Evolutionary conservation across 2,113 vertebrate genomes (phyloP), one percentile per base, ranked within the genome.

Genomic region (Casuarius casuarius): DNA sequence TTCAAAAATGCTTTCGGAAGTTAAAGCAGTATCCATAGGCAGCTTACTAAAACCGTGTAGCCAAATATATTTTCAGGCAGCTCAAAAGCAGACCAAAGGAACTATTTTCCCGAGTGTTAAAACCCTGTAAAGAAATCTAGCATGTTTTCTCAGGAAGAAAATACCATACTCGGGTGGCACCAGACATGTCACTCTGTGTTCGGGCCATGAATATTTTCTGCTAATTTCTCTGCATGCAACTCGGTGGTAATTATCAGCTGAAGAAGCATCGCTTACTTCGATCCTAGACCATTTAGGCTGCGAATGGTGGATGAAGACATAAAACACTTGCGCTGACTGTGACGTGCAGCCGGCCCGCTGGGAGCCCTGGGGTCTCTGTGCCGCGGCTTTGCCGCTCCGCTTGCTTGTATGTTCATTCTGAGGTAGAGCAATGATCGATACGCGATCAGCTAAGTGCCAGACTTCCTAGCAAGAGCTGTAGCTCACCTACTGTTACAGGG

Each of bases 1-100:
- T 95, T 87, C 71, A 38, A 49, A 95, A 91, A 75, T 33, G 85
- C 83, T 86, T 63, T 84, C 83, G 62, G 78, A 75, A 94, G 71
- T 95, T 88, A 54, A 96, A 91, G 94, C 4, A 19, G 42, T 90
- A 17, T 82, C 80, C 66, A 88, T 75, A 75, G 67, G 65, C 56
- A 71, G 76, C 40, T 86, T 66, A 52, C 78, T 79, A 68, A 62
- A 59, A 70, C 63, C 58, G 15, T 7, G 33, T 49, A 91, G 82
- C 70, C 61, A 66, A 91, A 86, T 88, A 70, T 68, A 59, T 94
- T 84, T 44, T 65, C 54, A 73, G 33, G 29, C 56, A 72, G 66
- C 49, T 92, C 83, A 82, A 87, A 72, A 80, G 73, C n/a, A 72
- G 35, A 13, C 28, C 35, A 4, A n/a, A 78, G 9, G 19, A 63